Percentiles rank a stretch among this genome's conserved stretches.
Evolutionary conservation across 2,797 vertebrate species (phyloP).

Genomic region (Peromyscus melanophrys): DNA sequence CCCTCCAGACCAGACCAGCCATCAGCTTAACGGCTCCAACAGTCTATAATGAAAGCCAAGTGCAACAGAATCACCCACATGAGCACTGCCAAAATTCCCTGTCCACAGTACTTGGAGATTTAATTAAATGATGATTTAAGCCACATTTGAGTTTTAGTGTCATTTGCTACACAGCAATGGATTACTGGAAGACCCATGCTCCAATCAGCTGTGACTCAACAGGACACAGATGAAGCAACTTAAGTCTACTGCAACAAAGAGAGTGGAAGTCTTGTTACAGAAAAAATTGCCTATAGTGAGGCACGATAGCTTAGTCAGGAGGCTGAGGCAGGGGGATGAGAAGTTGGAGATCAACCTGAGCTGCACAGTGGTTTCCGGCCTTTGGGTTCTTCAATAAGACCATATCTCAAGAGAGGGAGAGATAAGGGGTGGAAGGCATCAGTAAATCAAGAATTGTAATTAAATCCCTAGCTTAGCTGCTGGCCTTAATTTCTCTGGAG

Average conservation of each 20-base stretch:
- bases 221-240: too few species aligned
- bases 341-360: background rate
- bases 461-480: background rate
- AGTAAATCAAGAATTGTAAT: background rate
- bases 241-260: background rate
- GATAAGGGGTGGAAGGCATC: background rate
- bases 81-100: background rate
- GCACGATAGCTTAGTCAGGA: background rate
- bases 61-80: background rate
- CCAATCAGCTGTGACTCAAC: background rate
- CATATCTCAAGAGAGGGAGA: too few species aligned
- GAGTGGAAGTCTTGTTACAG: background rate
- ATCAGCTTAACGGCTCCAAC: background rate
- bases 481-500: conserved; percentile 53
- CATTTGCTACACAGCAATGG: background rate
- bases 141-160: background rate
- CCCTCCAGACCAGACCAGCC: background rate
- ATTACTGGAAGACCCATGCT: background rate
- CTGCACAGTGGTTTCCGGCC: background rate
- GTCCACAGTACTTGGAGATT: background rate
- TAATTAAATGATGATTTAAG: background rate
- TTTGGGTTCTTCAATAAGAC: background rate
- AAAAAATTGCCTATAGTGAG: background rate
- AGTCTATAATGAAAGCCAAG: background rate
- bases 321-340: background rate